Evolutionary conservation across 2,797 vertebrate species (phyloP), one percentile per base, ranked within the genome.

Genomic region (Spheniscus humboldti): DNA sequence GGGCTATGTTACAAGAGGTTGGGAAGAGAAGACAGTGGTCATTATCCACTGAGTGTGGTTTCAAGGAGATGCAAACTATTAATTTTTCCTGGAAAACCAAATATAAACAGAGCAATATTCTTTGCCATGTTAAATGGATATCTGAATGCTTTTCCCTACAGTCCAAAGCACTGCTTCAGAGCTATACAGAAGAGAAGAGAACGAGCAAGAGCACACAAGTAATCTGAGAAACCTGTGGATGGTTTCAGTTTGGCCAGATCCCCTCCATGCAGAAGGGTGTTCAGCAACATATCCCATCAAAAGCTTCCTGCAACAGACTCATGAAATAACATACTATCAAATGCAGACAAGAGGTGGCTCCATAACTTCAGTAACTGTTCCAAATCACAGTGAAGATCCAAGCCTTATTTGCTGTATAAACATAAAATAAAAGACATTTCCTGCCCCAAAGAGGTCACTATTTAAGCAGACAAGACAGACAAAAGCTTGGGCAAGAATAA

Each of bases 401-500:
- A 88, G 55, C 27, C 27, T 86, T 90, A 73, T 68, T 94, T 81
- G 19, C 85, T 90, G 4, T 39, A 84, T 66, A 95, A 90, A 75
- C 33, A 78, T 28, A 72, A 84, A 95, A 92, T 50, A 94, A 73
- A 87, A 86, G 76, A 43, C 17, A 84, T 83, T 90, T 91, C 53
- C 68, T 84, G 43, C n/a, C 30, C 37, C 47, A 39, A 79, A 88
- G 47, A 88, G 41, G 50, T 94, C 79, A 88, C 52, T 15, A 62
- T 59, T 77, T 83, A 90, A 86, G 66, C 33, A 92, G 82, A 86
- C 45, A 91, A 83, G 78, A 90, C 48, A 91, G 87, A 83, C 45
- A 94, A 94, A 96, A 91, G 37, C 62, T 78, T 75, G 43, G 18
- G 22, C 60, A 90, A 94, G 62, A 92, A 86, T 56, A 96, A 74